Evolutionary conservation across 2,888 invertebrate species (phyloP).

Genomic region (Beris morrisii): DNA sequence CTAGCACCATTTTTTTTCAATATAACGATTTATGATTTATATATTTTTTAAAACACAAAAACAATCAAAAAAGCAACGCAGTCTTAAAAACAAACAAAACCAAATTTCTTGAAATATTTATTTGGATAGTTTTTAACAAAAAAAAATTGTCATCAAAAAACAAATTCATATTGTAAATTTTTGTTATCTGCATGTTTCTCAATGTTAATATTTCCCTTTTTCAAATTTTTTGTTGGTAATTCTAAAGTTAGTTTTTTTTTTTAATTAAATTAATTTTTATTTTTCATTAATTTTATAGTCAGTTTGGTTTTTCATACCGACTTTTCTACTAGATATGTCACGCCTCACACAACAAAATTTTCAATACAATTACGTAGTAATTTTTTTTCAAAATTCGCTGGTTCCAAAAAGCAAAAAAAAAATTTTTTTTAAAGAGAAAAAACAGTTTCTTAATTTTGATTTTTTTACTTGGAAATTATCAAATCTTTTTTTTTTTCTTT

Average conservation of each 20-base stretch:
- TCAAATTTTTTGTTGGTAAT: slow-evolving; percentile 42
- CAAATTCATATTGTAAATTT: slow-evolving; percentile 35
- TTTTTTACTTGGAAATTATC: background rate
- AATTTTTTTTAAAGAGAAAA: background rate
- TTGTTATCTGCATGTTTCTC: slow-evolving; percentile 54
- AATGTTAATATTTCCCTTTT: slow-evolving; percentile 52
- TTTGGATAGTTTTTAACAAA: slow-evolving; percentile 44
- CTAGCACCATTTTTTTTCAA: slow-evolving; percentile 31
- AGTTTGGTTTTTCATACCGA: slow-evolving; percentile 45
- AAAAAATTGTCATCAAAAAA: slow-evolving; percentile 40
- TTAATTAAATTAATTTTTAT: slow-evolving; percentile 40
- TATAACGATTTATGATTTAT: slow-evolving; percentile 20
- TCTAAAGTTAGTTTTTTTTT: slow-evolving; percentile 44
- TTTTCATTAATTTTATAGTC: slow-evolving; percentile 36
- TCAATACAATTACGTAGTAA: too few species aligned
- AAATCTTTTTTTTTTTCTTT: too few species aligned
- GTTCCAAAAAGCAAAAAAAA: too few species aligned
- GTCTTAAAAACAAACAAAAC: slow-evolving; percentile 5
- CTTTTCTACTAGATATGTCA: slow-evolving; percentile 54
- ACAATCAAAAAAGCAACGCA: slow-evolving; percentile 8
- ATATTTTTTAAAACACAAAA: slow-evolving; percentile 7
- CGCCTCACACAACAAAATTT: slow-evolving; percentile 51
- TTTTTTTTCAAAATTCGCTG: too few species aligned
- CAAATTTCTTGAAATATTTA: slow-evolving; percentile 5
- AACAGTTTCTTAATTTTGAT: background rate